Base-by-base conservation (phyloP, 2,888 invertebrate species). In the Calameuta pallipes region DNA sequence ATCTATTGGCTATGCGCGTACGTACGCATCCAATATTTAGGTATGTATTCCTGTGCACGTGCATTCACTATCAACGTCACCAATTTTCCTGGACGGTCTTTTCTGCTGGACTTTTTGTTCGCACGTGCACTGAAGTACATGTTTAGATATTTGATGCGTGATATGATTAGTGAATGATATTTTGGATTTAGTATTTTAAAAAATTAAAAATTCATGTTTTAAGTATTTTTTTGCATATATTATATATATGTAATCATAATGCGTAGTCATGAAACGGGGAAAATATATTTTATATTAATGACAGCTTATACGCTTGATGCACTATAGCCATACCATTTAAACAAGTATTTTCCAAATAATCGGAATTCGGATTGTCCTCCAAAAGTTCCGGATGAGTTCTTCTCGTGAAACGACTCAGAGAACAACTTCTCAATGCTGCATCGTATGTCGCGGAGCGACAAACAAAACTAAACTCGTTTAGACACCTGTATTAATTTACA, bases 291-390 rank as follows among this genome's bases (percentile, higher is more conserved):
- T 56, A 56, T 56, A 56, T 23, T 6, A 56, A 56, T 9, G 23
- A 56, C 9, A 56, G 9, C 23, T 56, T 56, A 56, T 56, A 9
- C 56, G 9, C 23, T 56, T 56, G 1, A 23, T 23, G 6, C 9
- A 23, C 23, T 56, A 56, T 56, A 23, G 9, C 2, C 56, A 56
- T 93, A 97, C 97, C 96, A 89, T 96, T 97, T 15, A 98, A 92
- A 90, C 98, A 98, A 75, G 97, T 97, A 88, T 98, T 98, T 93
- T 98, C 98, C 87, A 98, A 93, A 91, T 98, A 98, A 90, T 98
- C 97, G 1, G 96, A 95, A 89, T 96, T 96, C 2, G 97, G 95
- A 89, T 97, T 97, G 86, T 97, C 96, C 90, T 96, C 96, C 75
- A 97, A 92, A 15, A 96, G 92, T 87, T 97, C 96, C 0, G 97